phyloP scores from a whole-genome alignment of 2,888 invertebrate genomes.

The Meghimatium bilineatum region DNA sequence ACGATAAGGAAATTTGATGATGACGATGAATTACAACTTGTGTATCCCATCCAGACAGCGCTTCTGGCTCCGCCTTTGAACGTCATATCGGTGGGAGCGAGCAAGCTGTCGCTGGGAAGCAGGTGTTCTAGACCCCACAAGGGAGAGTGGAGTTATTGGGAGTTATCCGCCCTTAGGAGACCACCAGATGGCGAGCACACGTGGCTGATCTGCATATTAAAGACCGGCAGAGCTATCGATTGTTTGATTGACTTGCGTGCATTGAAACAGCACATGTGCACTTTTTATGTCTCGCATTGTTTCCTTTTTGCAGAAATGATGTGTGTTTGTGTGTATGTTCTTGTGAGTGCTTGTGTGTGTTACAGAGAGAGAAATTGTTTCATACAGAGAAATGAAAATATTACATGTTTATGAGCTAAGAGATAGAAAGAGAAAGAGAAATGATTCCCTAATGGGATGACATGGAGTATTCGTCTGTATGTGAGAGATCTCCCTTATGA shows the following conservation, averaged over 20 bases:
- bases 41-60: not conserved
- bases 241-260: constrained; percentile 31
- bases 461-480: too few species aligned
- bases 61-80: not conserved
- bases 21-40: too few species aligned
- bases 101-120: constrained; percentile 33
- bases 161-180: constrained; percentile 41
- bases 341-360: not conserved
- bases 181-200: constrained; percentile 48
- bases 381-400: not conserved
- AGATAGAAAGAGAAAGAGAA: not conserved
- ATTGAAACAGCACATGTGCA: constrained; percentile 30
- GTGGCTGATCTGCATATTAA: constrained; percentile 48
- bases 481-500: too few species aligned
- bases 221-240: constrained; percentile 29
- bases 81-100: constrained; percentile 29
- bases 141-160: constrained; percentile 44
- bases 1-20: too few species aligned
- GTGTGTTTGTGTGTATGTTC: not conserved
- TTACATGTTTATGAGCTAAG: not conserved
- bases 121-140: constrained; percentile 38
- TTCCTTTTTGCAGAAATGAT: not conserved
- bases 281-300: constrained; percentile 5
- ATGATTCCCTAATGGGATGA: too few species aligned
- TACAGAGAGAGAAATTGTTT: not conserved